These are phyloP conservation scores for Euura lappo DNA, from an alignment of 1,140 invertebrate genomes.

Conservation along the genomic window DNA sequence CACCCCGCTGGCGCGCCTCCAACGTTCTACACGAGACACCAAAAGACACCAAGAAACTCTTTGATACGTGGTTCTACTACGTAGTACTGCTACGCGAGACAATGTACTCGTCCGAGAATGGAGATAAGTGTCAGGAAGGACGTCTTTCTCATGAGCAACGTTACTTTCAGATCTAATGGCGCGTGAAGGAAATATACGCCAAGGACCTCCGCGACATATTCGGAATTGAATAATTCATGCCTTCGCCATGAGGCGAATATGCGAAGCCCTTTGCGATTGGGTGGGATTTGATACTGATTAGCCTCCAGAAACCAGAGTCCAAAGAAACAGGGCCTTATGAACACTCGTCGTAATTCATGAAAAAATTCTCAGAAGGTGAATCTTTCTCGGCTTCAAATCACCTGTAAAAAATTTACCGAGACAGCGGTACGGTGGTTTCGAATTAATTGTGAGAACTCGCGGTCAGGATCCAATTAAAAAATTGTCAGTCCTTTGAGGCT, in stretches of 20 bases:
- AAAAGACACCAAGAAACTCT: not conserved
- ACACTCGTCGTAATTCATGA: too few relatives aligned
- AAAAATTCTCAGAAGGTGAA: too few relatives aligned
- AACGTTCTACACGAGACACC: not conserved
- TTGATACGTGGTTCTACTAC: conserved; percentile 3
- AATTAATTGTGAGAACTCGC: too few relatives aligned
- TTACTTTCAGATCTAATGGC: not conserved
- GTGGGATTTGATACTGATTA: too few relatives aligned
- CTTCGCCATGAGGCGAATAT: too few relatives aligned
- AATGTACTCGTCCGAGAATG: conserved; percentile 18
- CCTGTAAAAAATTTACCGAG: too few relatives aligned
- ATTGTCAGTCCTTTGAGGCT: conserved; percentile 1
- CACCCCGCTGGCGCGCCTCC: conserved; percentile 26
- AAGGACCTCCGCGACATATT: not conserved
- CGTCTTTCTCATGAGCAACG: not conserved
- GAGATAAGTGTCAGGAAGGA: conserved; percentile 15
- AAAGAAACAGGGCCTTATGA: too few relatives aligned
- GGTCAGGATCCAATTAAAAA: conserved; percentile 5
- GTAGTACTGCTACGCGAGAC: conserved; percentile 18
- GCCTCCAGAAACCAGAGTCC: too few relatives aligned
- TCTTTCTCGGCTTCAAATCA: too few relatives aligned
- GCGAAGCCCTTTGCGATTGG: too few relatives aligned
- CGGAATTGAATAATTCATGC: conserved; percentile 4
- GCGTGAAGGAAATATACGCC: not conserved
- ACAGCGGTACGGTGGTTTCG: too few relatives aligned